Evolutionary conservation across 2,797 vertebrate genomes (phyloP).

Genomic region (Babyrousa celebensis): DNA sequence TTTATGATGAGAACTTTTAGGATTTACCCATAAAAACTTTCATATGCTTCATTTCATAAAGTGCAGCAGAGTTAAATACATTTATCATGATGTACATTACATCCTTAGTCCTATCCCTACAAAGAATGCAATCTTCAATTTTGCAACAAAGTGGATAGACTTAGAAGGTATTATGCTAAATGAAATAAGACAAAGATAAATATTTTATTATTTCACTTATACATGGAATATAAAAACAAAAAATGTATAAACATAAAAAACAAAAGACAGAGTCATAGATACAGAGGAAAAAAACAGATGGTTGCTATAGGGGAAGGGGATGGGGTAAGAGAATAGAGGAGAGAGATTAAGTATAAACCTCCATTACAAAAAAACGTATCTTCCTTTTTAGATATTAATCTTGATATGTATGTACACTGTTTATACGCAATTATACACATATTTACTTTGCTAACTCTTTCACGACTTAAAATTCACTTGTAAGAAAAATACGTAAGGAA

Average conservation of each 20-base stretch:
- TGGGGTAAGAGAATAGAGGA: neutral
- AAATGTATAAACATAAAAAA: no score
- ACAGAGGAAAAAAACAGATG: neutral
- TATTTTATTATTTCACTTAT: neutral
- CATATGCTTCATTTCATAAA: neutral
- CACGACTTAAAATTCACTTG: neutral
- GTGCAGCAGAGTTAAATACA: neutral
- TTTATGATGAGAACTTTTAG: neutral
- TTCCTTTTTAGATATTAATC: neutral
- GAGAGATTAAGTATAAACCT: neutral
- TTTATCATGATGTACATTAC: neutral
- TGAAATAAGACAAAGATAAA: neutral
- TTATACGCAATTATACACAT: neutral
- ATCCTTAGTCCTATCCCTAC: neutral
- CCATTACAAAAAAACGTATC: neutral
- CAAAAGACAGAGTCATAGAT: no score
- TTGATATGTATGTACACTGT: neutral
- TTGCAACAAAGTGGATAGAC: neutral
- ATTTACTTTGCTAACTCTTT: neutral
- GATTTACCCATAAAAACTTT: neutral
- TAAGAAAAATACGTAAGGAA: neutral
- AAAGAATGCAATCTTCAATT: neutral
- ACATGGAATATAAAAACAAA: neutral
- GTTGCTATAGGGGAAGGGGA: neutral
- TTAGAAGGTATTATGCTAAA: neutral